Percentiles rank a stretch among this genome's conserved stretches.
These are phyloP conservation scores for Phyllotreta cruciferae DNA, from an alignment of 2,888 invertebrate species.

Conservation along the genomic window DNA sequence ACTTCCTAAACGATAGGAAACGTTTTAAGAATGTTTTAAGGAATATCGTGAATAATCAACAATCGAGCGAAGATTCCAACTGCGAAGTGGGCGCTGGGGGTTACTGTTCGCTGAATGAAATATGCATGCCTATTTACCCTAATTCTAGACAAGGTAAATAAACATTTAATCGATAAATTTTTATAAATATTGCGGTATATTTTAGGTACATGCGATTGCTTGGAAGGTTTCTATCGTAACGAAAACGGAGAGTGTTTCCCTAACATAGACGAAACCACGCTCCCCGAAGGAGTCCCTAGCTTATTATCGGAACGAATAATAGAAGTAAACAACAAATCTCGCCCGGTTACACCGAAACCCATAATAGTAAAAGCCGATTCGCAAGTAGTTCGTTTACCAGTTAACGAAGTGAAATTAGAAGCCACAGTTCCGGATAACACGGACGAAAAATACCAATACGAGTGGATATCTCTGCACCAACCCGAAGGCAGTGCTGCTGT, in stretches of 20 bases:
- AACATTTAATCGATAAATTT: not conserved
- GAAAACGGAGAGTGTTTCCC: slow-evolving; percentile 48
- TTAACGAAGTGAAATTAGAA: slow-evolving; percentile 82
- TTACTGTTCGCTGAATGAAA: slow-evolving; percentile 73
- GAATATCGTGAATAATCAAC: slow-evolving; percentile 61
- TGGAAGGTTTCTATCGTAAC: slow-evolving; percentile 67
- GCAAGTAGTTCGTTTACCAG: slow-evolving; percentile 77
- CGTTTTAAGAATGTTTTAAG: slow-evolving; percentile 43
- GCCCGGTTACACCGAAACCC: slow-evolving; percentile 67
- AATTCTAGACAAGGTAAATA: slow-evolving; percentile 63
- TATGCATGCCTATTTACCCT: slow-evolving; percentile 66
- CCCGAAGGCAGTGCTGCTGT: slow-evolving; percentile 78
- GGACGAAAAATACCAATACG: slow-evolving; percentile 81
- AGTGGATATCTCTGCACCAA: slow-evolving; percentile 86
- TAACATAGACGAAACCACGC: slow-evolving; percentile 23
- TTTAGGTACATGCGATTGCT: slow-evolving; percentile 75
- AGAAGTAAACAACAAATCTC: slow-evolving; percentile 52
- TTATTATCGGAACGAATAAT: slow-evolving; percentile 29
- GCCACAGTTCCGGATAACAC: slow-evolving; percentile 74
- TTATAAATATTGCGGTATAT: not conserved
- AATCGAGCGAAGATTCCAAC: slow-evolving; percentile 49
- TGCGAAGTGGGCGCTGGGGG: slow-evolving; percentile 68
- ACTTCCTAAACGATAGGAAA: slow-evolving; percentile 40
- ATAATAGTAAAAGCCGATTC: slow-evolving; percentile 78
- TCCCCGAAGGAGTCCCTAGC: slow-evolving; percentile 21